A percentile compares a stretch with the other conserved stretches of the same genome.
These are phyloP conservation scores for Trissolcus brochymenae DNA, from an alignment of 2,888 invertebrate genomes.

Conservation along the genomic window DNA sequence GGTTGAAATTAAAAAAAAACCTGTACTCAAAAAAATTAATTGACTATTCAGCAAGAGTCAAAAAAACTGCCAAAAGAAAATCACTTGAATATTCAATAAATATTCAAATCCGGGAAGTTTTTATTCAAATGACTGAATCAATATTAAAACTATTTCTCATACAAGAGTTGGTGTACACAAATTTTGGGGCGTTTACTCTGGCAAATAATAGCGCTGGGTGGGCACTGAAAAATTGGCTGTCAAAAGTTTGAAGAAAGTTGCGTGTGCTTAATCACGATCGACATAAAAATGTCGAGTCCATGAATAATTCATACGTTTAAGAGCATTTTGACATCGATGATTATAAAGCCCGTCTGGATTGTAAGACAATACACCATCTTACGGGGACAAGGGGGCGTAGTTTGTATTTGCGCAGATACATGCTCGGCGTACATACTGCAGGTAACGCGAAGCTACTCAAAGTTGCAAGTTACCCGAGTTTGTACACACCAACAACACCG, in stretches of 20 bases:
- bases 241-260: conserved; percentile 1
- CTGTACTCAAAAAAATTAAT: not conserved
- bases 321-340: conserved; percentile 45
- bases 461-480: conserved; percentile 62
- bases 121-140: too few relatives aligned
- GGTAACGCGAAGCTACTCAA: conserved; percentile 53
- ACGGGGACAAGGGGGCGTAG: conserved; percentile 16
- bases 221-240: conserved; percentile 10
- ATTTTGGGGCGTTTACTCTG: too few relatives aligned
- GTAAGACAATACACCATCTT: conserved; percentile 48
- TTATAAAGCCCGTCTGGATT: conserved; percentile 41
- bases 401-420: conserved; percentile 42
- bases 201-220: not conserved
- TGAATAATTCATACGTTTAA: conserved; percentile 48
- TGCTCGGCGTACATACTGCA: conserved; percentile 16
- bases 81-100: conserved; percentile 18
- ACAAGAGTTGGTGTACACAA: too few relatives aligned
- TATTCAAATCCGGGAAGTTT: conserved; percentile 11
- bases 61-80: conserved; percentile 6
- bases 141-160: too few relatives aligned
- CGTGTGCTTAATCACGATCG: conserved; percentile 21
- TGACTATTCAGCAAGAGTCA: conserved; percentile 2
- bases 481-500: conserved; percentile 61
- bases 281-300: conserved; percentile 29
- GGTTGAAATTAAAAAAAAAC: not conserved